Evolutionary conservation across 2,113 vertebrate species (phyloP), one percentile per base, ranked within the genome.

Genomic region (Pholis gunnellus): DNA sequence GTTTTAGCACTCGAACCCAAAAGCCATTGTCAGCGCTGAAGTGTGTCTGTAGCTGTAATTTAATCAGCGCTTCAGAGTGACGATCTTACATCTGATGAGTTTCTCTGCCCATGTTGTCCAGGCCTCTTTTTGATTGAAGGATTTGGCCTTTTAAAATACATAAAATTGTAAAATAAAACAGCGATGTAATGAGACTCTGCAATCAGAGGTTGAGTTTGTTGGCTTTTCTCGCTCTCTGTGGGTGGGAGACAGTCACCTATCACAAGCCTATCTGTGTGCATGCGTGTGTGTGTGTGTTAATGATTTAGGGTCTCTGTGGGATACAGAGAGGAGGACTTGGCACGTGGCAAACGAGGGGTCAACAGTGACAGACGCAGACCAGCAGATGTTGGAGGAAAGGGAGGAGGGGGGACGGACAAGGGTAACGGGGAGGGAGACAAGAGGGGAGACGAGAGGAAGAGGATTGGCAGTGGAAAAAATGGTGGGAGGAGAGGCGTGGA

Each of bases 301-400:
- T 89, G 92, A 93, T 92, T 85, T 88, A 89, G 63, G 75, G 90
- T 83, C 90, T 90, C 86, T 72, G 66, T 78, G 91, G 93, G 89
- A 88, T 82, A 73, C 52, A 31, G 57, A 81, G 60, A 70, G 72
- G 71, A 77, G 67, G 89, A 84, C 82, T 74, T 72, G 80, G 88
- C 86, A 85, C 56, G 90, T 88, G 89, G 88, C 90, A 86, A 57
- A 68, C 29, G 44, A 88, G 77, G 70, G 89, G 91, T 91, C 88
- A 91, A 54, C 67, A 72, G 79, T 68, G 85, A 89, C 85, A 90
- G 88, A 85, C 54, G 65, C 65, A 69, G 84, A 88, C 70, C 61
- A 79, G 86, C 93, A 94, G 89, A 87, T 93, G 93, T 87, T 85
- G 56, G 71, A 46, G 15, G 72, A 52, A 77, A 36, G 57, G 66